These are phyloP conservation scores for Chelon auratus DNA, from an alignment of 2,797 vertebrate species.

Conservation along the genomic window DNA sequence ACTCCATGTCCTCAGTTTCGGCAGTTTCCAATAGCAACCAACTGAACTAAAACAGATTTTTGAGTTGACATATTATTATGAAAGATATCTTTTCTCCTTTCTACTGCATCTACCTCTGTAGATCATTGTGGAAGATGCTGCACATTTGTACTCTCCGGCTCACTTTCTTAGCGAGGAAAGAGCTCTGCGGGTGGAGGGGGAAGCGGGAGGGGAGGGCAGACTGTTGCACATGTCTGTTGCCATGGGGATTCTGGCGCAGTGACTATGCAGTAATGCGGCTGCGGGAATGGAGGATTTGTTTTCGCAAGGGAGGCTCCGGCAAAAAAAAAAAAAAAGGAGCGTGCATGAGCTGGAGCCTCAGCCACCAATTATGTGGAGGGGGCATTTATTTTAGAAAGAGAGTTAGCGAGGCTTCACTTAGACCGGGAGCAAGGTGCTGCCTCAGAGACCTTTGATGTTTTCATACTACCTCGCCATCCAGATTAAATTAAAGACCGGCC, in stretches of 20 bases:
- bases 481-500: slow-evolving; percentile 79
- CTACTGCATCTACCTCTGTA: slow-evolving; percentile 66
- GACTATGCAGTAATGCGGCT: slow-evolving; percentile 83
- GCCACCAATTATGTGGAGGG: slow-evolving; percentile 75
- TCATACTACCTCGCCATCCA: slow-evolving; percentile 68
- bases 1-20: slow-evolving; percentile 57
- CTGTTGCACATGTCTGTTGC: slow-evolving; percentile 85
- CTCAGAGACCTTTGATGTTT: slow-evolving; percentile 75
- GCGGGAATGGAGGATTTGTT: slow-evolving; percentile 80
- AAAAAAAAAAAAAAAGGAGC: slow-evolving; percentile 37
- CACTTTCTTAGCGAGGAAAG: slow-evolving; percentile 56
- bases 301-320: slow-evolving; percentile 63
- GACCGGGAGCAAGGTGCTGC: slow-evolving; percentile 64
- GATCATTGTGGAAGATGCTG: slow-evolving; percentile 70
- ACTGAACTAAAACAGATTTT: slow-evolving; percentile 73
- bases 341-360: slow-evolving; percentile 71
- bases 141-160: slow-evolving; percentile 66
- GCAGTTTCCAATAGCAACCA: slow-evolving; percentile 84
- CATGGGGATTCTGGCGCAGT: slow-evolving; percentile 86
- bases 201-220: slow-evolving; percentile 45
- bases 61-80: slow-evolving; percentile 74
- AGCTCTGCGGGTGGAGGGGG: slow-evolving; percentile 42
- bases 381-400: slow-evolving; percentile 74
- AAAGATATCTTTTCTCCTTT: slow-evolving; percentile 69
- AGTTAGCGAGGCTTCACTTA: slow-evolving; percentile 66